Evolutionary conservation across 2,113 vertebrate species (phyloP).

Genomic region (Tamias sibiricus): DNA sequence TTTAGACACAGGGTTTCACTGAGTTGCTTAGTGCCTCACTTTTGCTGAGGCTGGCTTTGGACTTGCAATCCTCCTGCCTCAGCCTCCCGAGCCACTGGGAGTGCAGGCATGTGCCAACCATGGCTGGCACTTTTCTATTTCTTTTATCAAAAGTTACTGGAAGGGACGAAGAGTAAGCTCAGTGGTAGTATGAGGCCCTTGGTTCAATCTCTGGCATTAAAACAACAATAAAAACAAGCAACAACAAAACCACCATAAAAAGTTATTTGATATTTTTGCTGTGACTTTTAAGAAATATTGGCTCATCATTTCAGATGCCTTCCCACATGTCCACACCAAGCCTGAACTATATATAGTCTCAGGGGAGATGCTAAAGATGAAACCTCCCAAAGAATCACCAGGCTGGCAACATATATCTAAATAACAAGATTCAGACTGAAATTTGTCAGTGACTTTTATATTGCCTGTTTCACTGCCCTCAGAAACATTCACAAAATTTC

Average conservation of each 20-base stretch:
- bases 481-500: neutral
- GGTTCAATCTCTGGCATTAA: neutral
- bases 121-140: neutral
- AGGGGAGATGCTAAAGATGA: neutral
- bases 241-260: neutral
- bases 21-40: no score
- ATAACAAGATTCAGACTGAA: neutral
- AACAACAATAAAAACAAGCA: neutral
- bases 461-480: neutral
- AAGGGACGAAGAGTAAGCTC: no score
- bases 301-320: neutral
- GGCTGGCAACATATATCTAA: neutral
- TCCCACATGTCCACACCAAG: neutral
- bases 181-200: no score
- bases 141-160: neutral
- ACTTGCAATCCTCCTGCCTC: no score
- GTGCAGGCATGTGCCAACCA: no score
- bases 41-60: no score
- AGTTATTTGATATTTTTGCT: neutral
- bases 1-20: no score
- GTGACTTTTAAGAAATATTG: neutral
- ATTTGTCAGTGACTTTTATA: neutral
- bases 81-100: no score
- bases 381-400: neutral
- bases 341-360: neutral